A percentile compares a stretch with the other conserved stretches of the same genome.
Conservation (phyloP, 2,888 invertebrate genomes). For the Tetragnatha montana region DNA sequence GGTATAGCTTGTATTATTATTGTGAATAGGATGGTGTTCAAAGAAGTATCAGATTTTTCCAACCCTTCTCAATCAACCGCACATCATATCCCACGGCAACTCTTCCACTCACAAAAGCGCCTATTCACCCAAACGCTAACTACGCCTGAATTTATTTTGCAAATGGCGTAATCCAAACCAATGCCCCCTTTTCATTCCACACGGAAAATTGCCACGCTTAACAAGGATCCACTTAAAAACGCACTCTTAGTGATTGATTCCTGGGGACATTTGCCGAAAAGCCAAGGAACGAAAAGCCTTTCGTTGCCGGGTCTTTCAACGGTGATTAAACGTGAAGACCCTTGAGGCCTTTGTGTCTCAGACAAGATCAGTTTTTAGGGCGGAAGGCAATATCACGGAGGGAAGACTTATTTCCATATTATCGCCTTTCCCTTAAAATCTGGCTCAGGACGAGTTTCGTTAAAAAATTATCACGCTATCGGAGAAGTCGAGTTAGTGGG, state of each 20-base stretch:
- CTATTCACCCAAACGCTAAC: too few relatives aligned
- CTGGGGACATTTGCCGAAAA: conserved; percentile 3
- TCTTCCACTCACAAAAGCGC: too few relatives aligned
- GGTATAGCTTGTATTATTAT: too few relatives aligned
- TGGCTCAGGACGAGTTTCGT: background rate
- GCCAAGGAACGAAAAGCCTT: background rate
- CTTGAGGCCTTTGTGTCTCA: conserved; percentile 29
- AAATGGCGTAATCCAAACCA: too few relatives aligned
- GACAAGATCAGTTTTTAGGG: conserved; percentile 30
- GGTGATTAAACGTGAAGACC: conserved; percentile 39
- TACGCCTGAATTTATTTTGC: too few relatives aligned
- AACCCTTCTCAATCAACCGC: too few relatives aligned
- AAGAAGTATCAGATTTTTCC: too few relatives aligned
- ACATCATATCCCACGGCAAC: too few relatives aligned
- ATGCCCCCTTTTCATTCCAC: too few relatives aligned
- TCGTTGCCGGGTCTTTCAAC: conserved; percentile 16
- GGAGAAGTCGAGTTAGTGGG: conserved; percentile 19
- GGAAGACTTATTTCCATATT: conserved; percentile 42
- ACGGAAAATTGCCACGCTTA: background rate
- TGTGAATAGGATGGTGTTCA: too few relatives aligned
- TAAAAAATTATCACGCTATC: conserved; percentile 37
- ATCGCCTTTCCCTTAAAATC: conserved; percentile 27
- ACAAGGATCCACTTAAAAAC: background rate
- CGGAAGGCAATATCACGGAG: conserved; percentile 4
- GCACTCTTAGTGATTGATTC: background rate